phyloP scores from a whole-genome alignment of 1,140 invertebrate genomes.

The Arion vulgaris region DNA sequence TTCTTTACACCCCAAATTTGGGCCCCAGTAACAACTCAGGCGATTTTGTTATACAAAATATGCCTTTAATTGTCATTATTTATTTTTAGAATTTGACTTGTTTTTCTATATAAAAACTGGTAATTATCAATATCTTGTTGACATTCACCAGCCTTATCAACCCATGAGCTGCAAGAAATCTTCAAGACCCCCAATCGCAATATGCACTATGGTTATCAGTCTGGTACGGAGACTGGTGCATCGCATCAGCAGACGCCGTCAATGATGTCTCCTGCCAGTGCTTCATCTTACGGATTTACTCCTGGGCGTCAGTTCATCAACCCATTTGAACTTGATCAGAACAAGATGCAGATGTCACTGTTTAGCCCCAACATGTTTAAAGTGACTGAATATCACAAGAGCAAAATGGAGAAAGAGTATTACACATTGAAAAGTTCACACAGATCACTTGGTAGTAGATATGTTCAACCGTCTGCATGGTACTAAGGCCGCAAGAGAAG shows the following conservation, averaged over 20 bases:
- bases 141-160: not conserved
- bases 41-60: no score
- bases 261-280: conserved; percentile 6
- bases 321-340: conserved; percentile 60
- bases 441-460: no score
- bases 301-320: conserved; percentile 47
- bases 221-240: not conserved
- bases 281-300: conserved; percentile 17
- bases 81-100: no score
- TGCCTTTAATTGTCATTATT: no score
- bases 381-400: not conserved
- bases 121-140: no score
- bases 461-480: not conserved
- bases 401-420: not conserved
- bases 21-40: no score
- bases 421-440: no score
- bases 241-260: not conserved
- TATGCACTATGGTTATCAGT: not conserved
- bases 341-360: conserved; percentile 56
- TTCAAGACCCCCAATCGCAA: conserved; percentile 27
- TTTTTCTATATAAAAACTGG: no score
- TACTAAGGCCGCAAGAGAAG: not conserved
- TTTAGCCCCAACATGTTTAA: conserved; percentile 64
- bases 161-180: conserved; percentile 7
- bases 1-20: no score